These are phyloP conservation scores for Vulpes lagopus DNA, from an alignment of 2,113 vertebrate genomes.

Conservation along the genomic window DNA sequence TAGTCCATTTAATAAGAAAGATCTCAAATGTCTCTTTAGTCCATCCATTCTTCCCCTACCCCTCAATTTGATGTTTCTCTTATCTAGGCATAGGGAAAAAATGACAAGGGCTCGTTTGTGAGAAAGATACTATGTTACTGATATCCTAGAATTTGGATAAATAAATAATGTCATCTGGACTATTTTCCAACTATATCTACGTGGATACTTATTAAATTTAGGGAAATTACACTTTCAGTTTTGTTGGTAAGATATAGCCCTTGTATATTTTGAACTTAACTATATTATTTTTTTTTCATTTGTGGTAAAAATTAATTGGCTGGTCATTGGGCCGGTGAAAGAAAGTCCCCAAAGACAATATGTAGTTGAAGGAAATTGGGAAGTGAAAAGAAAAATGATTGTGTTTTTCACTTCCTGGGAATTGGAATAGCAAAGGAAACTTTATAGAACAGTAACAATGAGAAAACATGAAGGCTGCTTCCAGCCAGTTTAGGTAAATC, in stretches of 20 bases:
- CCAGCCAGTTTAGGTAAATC: not conserved
- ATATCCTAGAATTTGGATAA: not conserved
- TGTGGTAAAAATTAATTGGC: not conserved
- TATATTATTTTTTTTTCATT: constrained; percentile 11
- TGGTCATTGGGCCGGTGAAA: not conserved
- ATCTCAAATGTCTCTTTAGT: not conserved
- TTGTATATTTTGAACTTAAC: not conserved
- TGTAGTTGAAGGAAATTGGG: not conserved
- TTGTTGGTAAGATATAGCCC: not conserved
- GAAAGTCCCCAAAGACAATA: not conserved
- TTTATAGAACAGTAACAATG: not conserved
- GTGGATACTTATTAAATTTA: constrained; percentile 6
- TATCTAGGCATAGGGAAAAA: not conserved
- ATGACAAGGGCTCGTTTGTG: not conserved
- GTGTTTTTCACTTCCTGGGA: not conserved
- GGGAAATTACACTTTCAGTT: constrained; percentile 24
- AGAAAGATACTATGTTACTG: not conserved
- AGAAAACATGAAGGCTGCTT: constrained; percentile 32
- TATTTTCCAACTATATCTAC: not conserved
- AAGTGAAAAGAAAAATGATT: constrained; percentile 11
- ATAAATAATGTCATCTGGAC: not conserved
- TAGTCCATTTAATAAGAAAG: not conserved
- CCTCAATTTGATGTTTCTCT: not conserved
- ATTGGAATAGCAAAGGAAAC: constrained; percentile 42
- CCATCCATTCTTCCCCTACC: not conserved